These are phyloP conservation scores for Polymixis flavicincta DNA, from an alignment of 2,888 invertebrate genomes.

Conservation along the genomic window DNA sequence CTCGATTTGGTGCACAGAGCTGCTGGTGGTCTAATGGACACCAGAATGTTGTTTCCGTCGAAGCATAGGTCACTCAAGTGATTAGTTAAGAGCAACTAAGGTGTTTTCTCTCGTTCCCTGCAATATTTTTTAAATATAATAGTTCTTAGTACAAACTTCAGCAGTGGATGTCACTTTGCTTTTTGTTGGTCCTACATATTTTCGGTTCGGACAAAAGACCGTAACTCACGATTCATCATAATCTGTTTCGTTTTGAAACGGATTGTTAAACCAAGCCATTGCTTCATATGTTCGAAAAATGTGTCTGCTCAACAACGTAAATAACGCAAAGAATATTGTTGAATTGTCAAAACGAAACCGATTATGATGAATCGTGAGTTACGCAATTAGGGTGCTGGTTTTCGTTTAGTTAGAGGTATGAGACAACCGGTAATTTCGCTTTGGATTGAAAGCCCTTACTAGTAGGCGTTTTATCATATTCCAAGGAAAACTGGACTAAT, in stretches of 20 bases:
- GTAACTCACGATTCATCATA: too few relatives aligned
- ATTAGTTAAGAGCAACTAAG: background rate
- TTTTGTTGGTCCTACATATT: background rate
- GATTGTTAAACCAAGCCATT: too few relatives aligned
- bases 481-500: background rate
- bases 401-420: conserved; percentile 6
- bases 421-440: background rate
- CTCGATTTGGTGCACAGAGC: background rate
- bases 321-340: too few relatives aligned
- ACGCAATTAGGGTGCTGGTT: too few relatives aligned
- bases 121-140: background rate
- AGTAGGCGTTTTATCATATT: background rate
- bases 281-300: too few relatives aligned
- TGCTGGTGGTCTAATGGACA: background rate
- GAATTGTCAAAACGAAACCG: too few relatives aligned
- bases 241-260: too few relatives aligned
- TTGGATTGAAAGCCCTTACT: background rate
- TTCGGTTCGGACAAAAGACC: background rate
- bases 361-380: too few relatives aligned
- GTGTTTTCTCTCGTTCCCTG: background rate
- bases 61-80: background rate
- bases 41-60: background rate
- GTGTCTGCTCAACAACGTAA: too few relatives aligned
- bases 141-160: background rate
- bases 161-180: background rate